Conservation (phyloP, 2,113 vertebrate species). For the Tachuris rubrigastra region DNA sequence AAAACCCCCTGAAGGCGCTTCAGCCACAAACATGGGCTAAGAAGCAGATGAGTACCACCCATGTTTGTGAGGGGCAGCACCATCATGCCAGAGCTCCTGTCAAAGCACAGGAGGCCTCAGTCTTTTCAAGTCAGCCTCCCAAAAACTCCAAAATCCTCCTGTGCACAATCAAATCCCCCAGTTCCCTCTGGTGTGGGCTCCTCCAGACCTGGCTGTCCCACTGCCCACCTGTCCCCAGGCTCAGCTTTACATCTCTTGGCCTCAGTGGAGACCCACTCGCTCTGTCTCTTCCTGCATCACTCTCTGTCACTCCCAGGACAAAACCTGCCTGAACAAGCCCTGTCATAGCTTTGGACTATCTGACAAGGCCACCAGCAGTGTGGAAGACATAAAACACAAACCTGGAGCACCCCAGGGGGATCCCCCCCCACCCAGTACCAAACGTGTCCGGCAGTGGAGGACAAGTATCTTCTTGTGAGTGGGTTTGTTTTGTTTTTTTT, state of each 20-base stretch:
- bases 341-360: not conserved
- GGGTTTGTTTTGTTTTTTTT: not conserved
- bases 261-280: not conserved
- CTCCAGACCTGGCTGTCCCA: not conserved
- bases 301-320: slow-evolving; percentile 3
- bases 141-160: not conserved
- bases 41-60: not conserved
- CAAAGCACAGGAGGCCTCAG: not conserved
- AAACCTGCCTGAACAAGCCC: not conserved
- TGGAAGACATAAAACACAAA: not conserved
- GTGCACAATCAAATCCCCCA: not conserved
- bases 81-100: not conserved
- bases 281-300: not conserved
- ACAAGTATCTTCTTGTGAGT: slow-evolving; percentile 47
- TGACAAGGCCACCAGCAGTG: slow-evolving; percentile 35
- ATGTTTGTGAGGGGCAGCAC: not conserved
- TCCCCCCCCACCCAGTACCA: not conserved
- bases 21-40: not conserved
- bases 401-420: slow-evolving; percentile 6
- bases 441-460: slow-evolving; percentile 12
- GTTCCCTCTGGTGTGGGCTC: not conserved
- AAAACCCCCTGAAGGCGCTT: not conserved
- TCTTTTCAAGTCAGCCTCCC: not conserved
- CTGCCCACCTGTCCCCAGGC: not conserved
- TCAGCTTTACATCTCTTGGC: not conserved